Evolutionary conservation across 2,113 vertebrate genomes (phyloP).

Genomic region (Phyllostomus discolor): DNA sequence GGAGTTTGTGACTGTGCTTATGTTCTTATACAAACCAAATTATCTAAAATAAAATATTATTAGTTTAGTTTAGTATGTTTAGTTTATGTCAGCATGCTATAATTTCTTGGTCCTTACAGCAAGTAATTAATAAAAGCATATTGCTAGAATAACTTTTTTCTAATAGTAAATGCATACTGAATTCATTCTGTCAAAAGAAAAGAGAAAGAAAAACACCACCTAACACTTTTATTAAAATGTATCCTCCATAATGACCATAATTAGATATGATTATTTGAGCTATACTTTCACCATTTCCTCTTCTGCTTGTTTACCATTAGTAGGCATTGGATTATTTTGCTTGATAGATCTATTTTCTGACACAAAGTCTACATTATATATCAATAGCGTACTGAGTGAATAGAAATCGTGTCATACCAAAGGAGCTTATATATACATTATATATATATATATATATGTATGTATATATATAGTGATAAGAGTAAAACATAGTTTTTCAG

Average conservation of each 20-base stretch:
- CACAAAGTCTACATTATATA: neutral
- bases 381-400: neutral
- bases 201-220: neutral
- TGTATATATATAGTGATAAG: neutral
- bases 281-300: constrained; percentile 1
- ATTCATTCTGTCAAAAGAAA: neutral
- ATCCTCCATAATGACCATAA: neutral
- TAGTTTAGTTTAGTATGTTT: neutral
- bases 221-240: neutral
- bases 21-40: neutral
- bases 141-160: neutral
- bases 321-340: neutral
- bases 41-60: neutral
- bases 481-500: constrained; percentile 22
- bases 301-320: constrained; percentile 38
- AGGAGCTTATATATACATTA: neutral
- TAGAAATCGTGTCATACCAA: neutral
- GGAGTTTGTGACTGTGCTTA: neutral
- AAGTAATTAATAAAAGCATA: constrained; percentile 3
- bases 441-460: too few species aligned
- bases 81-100: neutral
- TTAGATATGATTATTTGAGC: neutral
- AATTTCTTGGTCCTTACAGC: neutral
- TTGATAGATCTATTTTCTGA: constrained; percentile 20
- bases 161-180: neutral